Evolutionary conservation across 1,140 invertebrate species (phyloP), one percentile per base, ranked within the genome.

Genomic region (Semibalanus balanoides): DNA sequence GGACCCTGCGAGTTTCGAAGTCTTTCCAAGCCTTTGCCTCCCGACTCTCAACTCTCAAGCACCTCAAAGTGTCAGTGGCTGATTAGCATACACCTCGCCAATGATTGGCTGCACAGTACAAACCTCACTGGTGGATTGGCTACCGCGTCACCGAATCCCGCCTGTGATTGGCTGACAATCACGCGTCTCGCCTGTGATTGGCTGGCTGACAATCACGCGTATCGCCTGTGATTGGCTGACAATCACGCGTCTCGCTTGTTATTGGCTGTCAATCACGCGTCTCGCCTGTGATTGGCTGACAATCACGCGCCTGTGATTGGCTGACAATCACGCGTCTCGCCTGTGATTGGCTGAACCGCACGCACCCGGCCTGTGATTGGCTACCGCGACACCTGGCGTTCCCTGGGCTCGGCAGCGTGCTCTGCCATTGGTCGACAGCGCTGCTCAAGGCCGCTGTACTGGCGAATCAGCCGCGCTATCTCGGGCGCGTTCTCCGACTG

Each of bases 401-500:
- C 14, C 11, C 51, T 11, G 11, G 11, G 11, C 14, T 64, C 51
- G 1, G 51, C 1, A 1, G 11, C 51, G 51, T 17, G 35, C 35
- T 40, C 35, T 40, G 35, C 35, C 35, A 40, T 40, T 40, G 35
- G 35, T 40, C 35, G 11, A 25, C 11, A 83, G 77, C 85, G 82
- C 80, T 91, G 90, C 80, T 92, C 91, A 85, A 93, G 90, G 77
- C 91, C 93, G 81, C 98, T 96, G 85, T 98, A 98, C 83, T 98
- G 96, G 29, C 94, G 88, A 81, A 99, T 96, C 76, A 99, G 88
- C 78, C 95, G 89, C 19, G 95, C 95, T 79, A 99, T 96, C 83
- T 95, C 93, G 82, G 94, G 93, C 19, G 96, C 96, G 85, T 98
- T 95, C 83, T 98, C 95, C 1, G 96, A 98, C 83, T 98, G 95